Evolutionary conservation across 92 coral and sea anemone genomes (phyloP).

Genomic region (Bergia puertoricense): DNA sequence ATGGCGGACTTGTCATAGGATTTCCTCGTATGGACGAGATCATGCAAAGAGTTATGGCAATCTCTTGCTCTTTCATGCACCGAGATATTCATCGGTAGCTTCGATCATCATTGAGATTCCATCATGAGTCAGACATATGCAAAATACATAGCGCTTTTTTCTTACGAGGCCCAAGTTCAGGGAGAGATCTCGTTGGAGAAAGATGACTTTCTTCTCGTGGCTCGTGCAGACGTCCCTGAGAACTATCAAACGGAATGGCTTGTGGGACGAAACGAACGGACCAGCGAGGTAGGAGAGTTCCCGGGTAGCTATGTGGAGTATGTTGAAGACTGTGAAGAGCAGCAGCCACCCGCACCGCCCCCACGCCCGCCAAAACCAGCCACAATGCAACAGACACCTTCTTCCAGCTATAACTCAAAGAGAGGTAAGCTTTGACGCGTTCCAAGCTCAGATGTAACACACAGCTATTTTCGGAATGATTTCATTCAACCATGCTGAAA

Average conservation of each 20-base stretch:
- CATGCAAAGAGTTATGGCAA: conserved; percentile 21
- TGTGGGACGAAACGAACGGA: conserved; percentile 76
- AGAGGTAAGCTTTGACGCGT: neutral
- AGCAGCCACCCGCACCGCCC: conserved; percentile 69
- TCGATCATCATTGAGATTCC: neutral
- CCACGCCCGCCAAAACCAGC: conserved; percentile 67
- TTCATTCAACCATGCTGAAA: neutral
- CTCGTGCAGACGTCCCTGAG: conserved; percentile 66
- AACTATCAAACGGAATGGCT: conserved; percentile 69
- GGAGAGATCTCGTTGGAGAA: conserved; percentile 77
- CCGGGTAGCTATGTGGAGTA: conserved; percentile 93
- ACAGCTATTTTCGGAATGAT: neutral
- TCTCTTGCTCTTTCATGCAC: conserved; percentile 10
- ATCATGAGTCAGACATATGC: conserved; percentile 89
- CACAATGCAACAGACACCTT: neutral
- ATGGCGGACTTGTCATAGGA: conserved; percentile 42
- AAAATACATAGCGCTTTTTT: conserved; percentile 66
- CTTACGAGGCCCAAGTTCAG: conserved; percentile 69
- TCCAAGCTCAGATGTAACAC: neutral
- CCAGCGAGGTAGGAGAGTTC: conserved; percentile 80
- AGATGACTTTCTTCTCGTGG: conserved; percentile 81
- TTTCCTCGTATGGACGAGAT: conserved; percentile 32
- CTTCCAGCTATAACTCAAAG: neutral
- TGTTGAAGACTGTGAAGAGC: conserved; percentile 70
- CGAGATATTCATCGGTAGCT: conserved; percentile 1